Evolutionary conservation across 2,113 vertebrate species (phyloP).

Genomic region (Nipponia nippon): DNA sequence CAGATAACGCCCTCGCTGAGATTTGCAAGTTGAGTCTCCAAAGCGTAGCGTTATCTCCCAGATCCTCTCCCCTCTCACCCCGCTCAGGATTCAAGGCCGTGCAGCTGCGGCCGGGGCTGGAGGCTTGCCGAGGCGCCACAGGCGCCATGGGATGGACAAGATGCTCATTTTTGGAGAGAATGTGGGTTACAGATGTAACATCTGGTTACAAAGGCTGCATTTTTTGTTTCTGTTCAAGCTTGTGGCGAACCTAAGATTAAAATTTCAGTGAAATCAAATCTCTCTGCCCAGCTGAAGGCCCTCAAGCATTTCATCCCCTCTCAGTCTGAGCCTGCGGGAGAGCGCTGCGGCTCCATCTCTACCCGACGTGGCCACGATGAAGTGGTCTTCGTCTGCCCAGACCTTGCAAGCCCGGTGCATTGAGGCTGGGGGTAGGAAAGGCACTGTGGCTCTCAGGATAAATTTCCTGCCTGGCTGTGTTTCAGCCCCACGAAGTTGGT

Average conservation of each 20-base stretch:
- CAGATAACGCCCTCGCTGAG: rapidly evolving
- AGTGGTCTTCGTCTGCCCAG: not conserved
- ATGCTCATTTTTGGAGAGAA: not conserved
- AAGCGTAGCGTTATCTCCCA: rapidly evolving
- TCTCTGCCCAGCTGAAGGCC: not conserved
- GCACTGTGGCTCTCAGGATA: not conserved
- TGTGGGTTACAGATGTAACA: not conserved
- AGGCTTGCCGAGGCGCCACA: rapidly evolving
- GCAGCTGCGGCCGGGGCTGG: not conserved
- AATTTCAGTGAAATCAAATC: not conserved
- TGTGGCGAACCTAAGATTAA: not conserved
- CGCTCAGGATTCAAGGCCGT: not conserved
- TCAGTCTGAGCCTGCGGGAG: rapidly evolving
- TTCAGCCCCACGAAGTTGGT: not conserved
- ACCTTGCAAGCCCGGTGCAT: not conserved
- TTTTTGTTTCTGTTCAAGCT: not conserved
- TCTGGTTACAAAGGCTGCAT: not conserved
- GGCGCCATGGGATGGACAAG: not conserved
- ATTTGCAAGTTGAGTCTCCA: not conserved
- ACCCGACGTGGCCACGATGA: rapidly evolving
- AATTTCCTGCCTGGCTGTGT: not conserved
- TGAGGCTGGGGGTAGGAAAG: not conserved
- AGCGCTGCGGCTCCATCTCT: not conserved
- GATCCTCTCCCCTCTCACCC: not conserved
- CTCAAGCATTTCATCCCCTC: not conserved